Evolutionary conservation across 2,888 invertebrate genomes (phyloP).

Genomic region (Selenia dentaria): DNA sequence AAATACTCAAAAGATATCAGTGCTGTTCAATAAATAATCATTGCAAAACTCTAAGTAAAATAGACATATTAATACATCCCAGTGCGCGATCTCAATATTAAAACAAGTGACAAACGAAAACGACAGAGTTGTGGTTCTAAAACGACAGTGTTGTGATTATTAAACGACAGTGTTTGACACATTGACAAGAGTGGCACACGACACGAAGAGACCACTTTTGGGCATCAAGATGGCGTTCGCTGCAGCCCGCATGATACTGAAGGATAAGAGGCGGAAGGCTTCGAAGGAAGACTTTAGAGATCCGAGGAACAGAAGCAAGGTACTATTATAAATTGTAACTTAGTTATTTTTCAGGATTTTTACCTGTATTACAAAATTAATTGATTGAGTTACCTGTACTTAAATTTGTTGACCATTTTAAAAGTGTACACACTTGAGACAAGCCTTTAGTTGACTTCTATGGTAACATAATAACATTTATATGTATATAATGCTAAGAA

Average conservation of each 20-base stretch:
- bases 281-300: conserved; percentile 91
- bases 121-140: conserved; percentile 24
- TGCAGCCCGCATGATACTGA: conserved; percentile 93
- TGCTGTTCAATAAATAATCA: no score
- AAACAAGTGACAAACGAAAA: not conserved
- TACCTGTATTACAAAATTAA: no score
- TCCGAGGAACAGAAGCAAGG: conserved; percentile 92
- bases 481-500: no score
- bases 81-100: conserved; percentile 1
- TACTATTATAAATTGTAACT: conserved; percentile 58
- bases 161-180: conserved; percentile 3
- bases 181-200: conserved; percentile 44
- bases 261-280: conserved; percentile 92
- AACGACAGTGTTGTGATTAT: conserved; percentile 9
- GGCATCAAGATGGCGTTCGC: conserved; percentile 90
- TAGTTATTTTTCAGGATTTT: not conserved
- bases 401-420: no score
- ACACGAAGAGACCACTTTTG: conserved; percentile 34
- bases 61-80: not conserved
- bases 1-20: no score
- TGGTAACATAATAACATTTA: no score
- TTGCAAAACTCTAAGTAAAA: no score
- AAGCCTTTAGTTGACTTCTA: no score
- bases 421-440: no score
- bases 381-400: no score